Conservation (phyloP, 2,888 invertebrate species). For the Colostygia pectinataria region DNA sequence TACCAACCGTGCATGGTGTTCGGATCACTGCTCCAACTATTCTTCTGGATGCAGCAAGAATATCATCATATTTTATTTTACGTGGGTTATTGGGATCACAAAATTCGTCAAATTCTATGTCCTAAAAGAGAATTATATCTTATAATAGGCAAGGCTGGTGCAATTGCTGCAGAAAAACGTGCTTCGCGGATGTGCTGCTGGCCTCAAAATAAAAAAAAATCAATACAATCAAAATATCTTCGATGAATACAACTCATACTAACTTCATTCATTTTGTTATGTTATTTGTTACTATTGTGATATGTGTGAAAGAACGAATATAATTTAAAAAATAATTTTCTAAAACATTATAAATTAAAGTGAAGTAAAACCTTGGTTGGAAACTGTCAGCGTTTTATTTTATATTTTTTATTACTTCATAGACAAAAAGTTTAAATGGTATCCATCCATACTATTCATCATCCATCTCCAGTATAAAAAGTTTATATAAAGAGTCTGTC, state of each 20-base stretch:
- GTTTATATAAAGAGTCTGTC: too few species aligned
- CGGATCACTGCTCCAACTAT: conserved; percentile 83
- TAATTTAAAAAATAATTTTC: conserved; percentile 12
- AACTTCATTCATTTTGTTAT: conserved; percentile 26
- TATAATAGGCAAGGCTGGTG: too few species aligned
- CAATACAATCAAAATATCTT: too few species aligned
- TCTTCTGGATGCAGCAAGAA: conserved; percentile 86
- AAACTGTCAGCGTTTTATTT: too few species aligned
- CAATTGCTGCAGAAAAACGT: too few species aligned
- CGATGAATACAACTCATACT: conserved; percentile 3
- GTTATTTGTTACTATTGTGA: conserved; percentile 13
- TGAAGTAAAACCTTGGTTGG: too few species aligned
- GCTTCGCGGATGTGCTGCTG: too few species aligned
- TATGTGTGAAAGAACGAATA: not conserved
- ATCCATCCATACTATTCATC: too few species aligned
- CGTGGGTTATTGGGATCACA: conserved; percentile 72
- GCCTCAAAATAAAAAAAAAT: not conserved
- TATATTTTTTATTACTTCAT: too few species aligned
- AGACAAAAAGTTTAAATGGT: too few species aligned
- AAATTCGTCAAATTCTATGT: conserved; percentile 62
- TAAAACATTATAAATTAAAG: too few species aligned
- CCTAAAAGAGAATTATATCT: conserved; percentile 32
- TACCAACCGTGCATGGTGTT: conserved; percentile 83
- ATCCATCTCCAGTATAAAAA: too few species aligned
- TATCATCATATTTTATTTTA: conserved; percentile 84